phyloP scores from a whole-genome alignment of 2,888 invertebrate species.

The Willowsia nigromaculata region DNA sequence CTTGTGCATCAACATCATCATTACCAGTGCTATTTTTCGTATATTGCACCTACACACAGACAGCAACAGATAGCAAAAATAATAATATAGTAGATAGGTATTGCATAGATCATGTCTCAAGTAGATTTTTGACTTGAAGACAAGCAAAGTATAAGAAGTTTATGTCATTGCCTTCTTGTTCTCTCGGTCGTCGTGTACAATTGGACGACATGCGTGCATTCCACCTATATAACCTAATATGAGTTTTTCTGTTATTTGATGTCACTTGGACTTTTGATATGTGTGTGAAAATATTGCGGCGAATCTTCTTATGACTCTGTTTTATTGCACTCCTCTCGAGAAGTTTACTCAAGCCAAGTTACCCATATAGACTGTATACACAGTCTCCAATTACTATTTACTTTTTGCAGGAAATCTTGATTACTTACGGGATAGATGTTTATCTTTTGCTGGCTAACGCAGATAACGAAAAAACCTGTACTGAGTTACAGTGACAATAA shows the following conservation, averaged over 20 bases:
- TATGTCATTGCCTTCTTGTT: slow-evolving; percentile 42
- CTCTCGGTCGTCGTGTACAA: not conserved
- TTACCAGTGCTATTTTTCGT: not conserved
- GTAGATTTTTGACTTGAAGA: slow-evolving; percentile 28
- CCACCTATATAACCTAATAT: slow-evolving; percentile 39
- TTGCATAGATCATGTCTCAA: not conserved
- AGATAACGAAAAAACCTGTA: not conserved
- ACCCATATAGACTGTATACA: not conserved
- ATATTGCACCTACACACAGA: not conserved
- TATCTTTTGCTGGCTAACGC: not conserved
- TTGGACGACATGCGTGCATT: not conserved
- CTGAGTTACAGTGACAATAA: not conserved
- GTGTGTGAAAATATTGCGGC: slow-evolving; percentile 55
- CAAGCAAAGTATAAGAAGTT: not conserved
- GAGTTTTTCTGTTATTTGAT: not conserved
- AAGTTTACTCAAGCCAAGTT: not conserved
- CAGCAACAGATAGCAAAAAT: not conserved
- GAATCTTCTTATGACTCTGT: slow-evolving; percentile 44
- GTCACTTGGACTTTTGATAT: slow-evolving; percentile 40
- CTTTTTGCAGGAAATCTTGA: slow-evolving; percentile 34
- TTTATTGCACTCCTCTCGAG: not conserved
- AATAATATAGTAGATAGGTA: not conserved
- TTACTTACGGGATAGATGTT: slow-evolving; percentile 10
- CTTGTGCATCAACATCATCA: not conserved
- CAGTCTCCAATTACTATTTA: not conserved